These are phyloP conservation scores for Fukomys damarensis DNA, from an alignment of 2,113 vertebrate genomes.

Conservation along the genomic window DNA sequence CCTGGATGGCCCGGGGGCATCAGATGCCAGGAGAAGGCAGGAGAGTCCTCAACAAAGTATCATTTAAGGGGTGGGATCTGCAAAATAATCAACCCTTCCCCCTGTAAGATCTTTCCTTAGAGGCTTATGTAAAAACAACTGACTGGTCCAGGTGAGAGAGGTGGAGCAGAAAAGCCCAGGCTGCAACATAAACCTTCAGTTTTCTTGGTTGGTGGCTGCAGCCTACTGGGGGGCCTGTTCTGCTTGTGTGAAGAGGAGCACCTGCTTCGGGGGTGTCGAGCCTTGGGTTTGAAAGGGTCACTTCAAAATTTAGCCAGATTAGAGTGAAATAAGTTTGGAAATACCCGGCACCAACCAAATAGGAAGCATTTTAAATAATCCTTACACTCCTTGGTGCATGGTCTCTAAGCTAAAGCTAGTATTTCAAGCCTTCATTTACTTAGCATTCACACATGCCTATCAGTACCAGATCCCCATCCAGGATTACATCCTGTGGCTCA, in stretches of 20 bases:
- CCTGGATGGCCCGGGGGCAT: neutral
- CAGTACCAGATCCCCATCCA: neutral
- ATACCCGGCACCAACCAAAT: neutral
- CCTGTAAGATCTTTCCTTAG: neutral
- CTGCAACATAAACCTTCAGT: neutral
- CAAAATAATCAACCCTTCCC: neutral
- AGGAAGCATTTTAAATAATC: neutral
- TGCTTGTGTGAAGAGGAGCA: neutral
- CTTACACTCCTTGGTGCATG: neutral
- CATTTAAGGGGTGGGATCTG: neutral
- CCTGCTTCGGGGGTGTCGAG: neutral
- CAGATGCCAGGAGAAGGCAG: neutral
- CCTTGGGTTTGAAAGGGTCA: neutral
- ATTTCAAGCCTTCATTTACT: neutral
- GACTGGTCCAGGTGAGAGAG: neutral
- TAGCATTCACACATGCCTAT: neutral
- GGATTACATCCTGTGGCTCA: neutral
- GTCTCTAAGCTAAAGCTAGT: neutral
- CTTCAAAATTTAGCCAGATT: slow-evolving; percentile 7
- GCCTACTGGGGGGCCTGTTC: neutral
- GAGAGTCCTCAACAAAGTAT: neutral
- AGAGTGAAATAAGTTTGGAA: slow-evolving; percentile 21
- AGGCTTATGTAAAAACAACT: neutral
- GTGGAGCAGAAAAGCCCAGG: neutral
- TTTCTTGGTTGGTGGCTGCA: neutral